Conservation (phyloP, 2,888 invertebrate species). For the Cyaniris semiargus region DNA sequence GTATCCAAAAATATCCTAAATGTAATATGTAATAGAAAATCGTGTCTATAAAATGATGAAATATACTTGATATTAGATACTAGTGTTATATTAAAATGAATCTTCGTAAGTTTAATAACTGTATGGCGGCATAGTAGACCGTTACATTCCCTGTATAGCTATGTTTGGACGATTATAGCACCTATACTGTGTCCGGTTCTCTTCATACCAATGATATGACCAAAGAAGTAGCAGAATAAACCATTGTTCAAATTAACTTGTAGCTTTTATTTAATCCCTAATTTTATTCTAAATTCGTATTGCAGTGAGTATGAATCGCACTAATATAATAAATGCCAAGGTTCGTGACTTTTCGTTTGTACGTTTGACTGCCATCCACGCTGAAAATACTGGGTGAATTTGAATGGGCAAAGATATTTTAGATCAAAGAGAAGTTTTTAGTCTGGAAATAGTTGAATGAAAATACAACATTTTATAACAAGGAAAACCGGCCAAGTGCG, state of each 20-base stretch:
- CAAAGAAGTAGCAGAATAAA: constrained; percentile 83
- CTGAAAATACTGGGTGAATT: too few relatives aligned
- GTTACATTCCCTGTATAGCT: constrained; percentile 56
- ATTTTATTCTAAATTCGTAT: neutral
- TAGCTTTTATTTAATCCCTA: constrained; percentile 48
- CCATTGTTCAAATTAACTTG: constrained; percentile 63
- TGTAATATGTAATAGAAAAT: constrained; percentile 57
- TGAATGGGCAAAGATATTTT: neutral
- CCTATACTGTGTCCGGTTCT: constrained; percentile 61
- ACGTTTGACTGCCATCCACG: too few relatives aligned
- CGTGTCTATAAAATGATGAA: constrained; percentile 50
- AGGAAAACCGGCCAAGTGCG: too few relatives aligned
- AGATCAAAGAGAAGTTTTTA: too few relatives aligned
- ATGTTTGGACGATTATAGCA: constrained; percentile 45
- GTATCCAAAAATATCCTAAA: constrained; percentile 54
- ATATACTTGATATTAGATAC: constrained; percentile 71
- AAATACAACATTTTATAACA: too few relatives aligned
- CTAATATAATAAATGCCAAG: neutral
- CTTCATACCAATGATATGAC: constrained; percentile 84
- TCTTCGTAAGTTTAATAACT: constrained; percentile 48
- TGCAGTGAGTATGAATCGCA: neutral
- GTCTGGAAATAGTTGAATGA: too few relatives aligned
- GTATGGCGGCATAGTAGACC: constrained; percentile 59
- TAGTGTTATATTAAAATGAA: constrained; percentile 49
- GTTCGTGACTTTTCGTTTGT: neutral